Conservation (phyloP, 2,113 vertebrate species). For the Macroglossus sobrinus region DNA sequence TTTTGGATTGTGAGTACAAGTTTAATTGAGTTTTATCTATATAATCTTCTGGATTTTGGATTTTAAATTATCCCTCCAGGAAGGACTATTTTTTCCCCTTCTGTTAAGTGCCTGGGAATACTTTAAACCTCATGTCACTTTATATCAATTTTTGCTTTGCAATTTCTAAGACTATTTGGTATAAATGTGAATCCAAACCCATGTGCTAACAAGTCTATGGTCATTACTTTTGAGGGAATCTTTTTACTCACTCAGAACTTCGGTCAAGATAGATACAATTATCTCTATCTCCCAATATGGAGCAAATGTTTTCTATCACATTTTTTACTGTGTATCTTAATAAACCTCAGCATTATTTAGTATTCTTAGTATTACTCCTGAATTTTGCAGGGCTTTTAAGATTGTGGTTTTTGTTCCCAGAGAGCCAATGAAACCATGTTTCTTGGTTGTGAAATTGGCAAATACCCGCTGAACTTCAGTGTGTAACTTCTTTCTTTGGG, state of each 20-base stretch:
- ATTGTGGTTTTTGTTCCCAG: not conserved
- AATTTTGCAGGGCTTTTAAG: not conserved
- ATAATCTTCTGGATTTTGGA: not conserved
- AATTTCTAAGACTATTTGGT: not conserved
- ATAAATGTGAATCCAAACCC: not conserved
- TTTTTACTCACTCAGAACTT: not conserved
- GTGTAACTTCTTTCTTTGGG: slow-evolving; percentile 7
- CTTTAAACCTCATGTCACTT: not conserved
- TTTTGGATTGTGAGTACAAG: not conserved
- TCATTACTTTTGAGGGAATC: not conserved
- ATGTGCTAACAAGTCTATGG: not conserved
- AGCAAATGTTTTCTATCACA: not conserved
- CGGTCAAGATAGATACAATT: not conserved
- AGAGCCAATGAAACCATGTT: not conserved
- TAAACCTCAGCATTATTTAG: not conserved
- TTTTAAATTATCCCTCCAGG: not conserved
- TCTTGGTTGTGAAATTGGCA: not conserved
- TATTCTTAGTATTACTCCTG: not conserved
- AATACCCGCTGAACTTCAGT: not conserved
- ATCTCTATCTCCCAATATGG: not conserved
- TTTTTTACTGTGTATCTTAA: not conserved
- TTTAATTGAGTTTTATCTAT: not conserved
- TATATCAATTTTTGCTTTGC: not conserved
- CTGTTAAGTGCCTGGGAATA: not conserved
- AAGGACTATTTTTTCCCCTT: not conserved